Evolutionary conservation across 64 coral and sea anemone genomes (phyloP), one percentile per base, ranked within the genome.

Genomic region (Orbicella faveolata): DNA sequence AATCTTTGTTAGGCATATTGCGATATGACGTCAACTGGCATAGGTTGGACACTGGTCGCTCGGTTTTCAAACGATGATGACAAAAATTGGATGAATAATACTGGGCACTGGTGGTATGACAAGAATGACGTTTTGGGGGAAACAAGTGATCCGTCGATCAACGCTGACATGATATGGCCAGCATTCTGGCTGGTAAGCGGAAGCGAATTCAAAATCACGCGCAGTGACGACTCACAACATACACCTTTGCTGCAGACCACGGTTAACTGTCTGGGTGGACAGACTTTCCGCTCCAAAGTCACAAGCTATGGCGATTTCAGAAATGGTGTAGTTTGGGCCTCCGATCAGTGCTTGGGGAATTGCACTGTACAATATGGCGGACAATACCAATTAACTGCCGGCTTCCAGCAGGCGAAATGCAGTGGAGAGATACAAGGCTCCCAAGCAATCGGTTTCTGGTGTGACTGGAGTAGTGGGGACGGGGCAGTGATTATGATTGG

Each of bases 151-250:
- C 79, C 79, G 4, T 81, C 79, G 15, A n/a, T 3, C 79, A 81
- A 81, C 61, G 59, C 51, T 33, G 79, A 81, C 41, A 81, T 81
- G 41, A 81, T 81, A 61, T 81, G 17, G 0, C 16, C 7, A 20
- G 19, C 21, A 21, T 67, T 67, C 23, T 67, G 64, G 64, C 16
- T 66, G 48, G 62, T 73, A 19, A 86, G 17, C 36, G 83, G 83
- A 34, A 86, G 63, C 17, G 83, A 86, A 4, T 86, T 86, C 33
- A 86, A 86, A 63, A 86, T 86, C 64, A 86, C 83, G 4, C 83
- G 79, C 26, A 81, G 79, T 20, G 79, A 81, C 33, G 79, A 81
- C 20, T 81, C 79, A 33, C 30, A 34, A 65, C 73, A 67, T 20
- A 21, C 64, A 7, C 1, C 64, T 21, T 23, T 67, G 23, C 23